phyloP scores from a whole-genome alignment of 2,888 invertebrate genomes.

The Matsumyia berberina region DNA sequence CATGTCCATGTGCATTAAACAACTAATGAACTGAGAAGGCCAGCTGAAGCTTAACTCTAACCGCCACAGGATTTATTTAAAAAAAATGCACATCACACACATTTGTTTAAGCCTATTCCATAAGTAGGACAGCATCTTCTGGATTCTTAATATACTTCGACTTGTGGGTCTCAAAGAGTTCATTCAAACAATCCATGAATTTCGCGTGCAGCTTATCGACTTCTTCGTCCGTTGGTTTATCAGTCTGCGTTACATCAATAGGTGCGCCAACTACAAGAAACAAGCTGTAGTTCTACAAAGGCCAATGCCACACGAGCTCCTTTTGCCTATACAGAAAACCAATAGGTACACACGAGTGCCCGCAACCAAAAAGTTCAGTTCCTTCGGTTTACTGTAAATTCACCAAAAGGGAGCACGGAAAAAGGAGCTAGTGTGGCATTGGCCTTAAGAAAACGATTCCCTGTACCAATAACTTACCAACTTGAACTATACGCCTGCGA shows the following conservation, averaged over 20 bases:
- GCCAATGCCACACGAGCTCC: too few species aligned
- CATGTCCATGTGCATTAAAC: too few species aligned
- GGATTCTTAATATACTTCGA: conserved; percentile 88
- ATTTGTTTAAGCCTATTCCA: conserved; percentile 24
- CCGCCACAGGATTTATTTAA: background rate
- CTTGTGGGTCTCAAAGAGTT: conserved; percentile 94
- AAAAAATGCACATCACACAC: background rate
- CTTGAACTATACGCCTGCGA: conserved; percentile 91
- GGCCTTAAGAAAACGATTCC: too few species aligned
- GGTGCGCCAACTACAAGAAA: conserved; percentile 92
- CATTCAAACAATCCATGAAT: conserved; percentile 89
- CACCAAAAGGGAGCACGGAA: too few species aligned
- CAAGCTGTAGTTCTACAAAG: background rate
- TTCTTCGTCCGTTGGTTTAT: conserved; percentile 90
- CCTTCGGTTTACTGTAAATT: too few species aligned
- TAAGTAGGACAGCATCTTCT: conserved; percentile 85
- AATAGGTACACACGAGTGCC: too few species aligned
- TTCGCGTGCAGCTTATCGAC: conserved; percentile 90
- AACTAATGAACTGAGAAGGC: too few species aligned
- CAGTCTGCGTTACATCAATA: conserved; percentile 89
- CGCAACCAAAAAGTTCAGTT: too few species aligned
- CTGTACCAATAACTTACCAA: conserved; percentile 90
- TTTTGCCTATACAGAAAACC: too few species aligned
- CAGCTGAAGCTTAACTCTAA: too few species aligned
- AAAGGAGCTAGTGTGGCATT: too few species aligned